Evolutionary conservation across 2,888 invertebrate species (phyloP), one percentile per base, ranked within the genome.

Genomic region (Spodoptera littoralis): DNA sequence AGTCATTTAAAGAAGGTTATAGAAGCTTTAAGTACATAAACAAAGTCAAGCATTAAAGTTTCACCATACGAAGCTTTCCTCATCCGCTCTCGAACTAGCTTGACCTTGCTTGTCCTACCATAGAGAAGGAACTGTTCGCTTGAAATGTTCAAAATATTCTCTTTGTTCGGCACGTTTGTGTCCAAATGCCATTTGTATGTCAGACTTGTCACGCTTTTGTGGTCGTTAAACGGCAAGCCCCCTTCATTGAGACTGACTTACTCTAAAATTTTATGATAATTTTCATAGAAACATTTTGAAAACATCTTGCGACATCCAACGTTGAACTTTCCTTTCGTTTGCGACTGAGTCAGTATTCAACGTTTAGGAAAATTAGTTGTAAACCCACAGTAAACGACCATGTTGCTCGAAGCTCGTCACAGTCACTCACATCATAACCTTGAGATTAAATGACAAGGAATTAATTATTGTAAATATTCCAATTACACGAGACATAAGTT

Each of bases 121-220:
- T 73, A 80, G 82, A 85, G 83, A 87, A 85, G 84, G 85, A 87
- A 86, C 84, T 82, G 77, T 75, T 74, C 70, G 77, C 74, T 83
- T 73, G 69, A 87, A 88, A 88, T 82, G 76, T 82, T 85, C 79
- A 78, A 83, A 84, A 85, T 87, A 86, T 86, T 85, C 79, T 88
- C 90, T 90, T 89, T 89, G 88, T 88, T 86, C 76, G 66, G 68
- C 65, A 79, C 80, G 82, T 86, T 87, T 85, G 80, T 84, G 79
- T 83, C 84, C 80, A 89, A 90, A 90, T 90, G 86, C 83, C 88
- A 88, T 83, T 87, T 88, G 87, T 88, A 87, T 88, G 88, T 84
- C 87, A 87, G 80, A 66, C 83, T 73, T 87, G 88, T 88, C 88
- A 81, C 81, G 80, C 64, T 74, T 81, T 71, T 74, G 77, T 70